Conservation (phyloP, 2,888 invertebrate species). For the Parnassius orleans region DNA sequence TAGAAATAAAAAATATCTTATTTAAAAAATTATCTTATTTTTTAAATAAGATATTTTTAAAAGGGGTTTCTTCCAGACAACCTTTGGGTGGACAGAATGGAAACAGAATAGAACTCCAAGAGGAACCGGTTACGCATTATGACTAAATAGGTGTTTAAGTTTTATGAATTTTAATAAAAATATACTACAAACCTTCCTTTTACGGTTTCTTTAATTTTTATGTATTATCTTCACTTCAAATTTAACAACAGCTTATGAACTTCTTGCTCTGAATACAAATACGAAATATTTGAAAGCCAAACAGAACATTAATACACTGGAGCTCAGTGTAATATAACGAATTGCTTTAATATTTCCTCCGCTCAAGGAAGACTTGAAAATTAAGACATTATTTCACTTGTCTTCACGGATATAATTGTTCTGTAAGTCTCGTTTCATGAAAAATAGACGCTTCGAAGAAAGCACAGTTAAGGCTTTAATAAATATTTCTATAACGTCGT, state of each 20-base stretch:
- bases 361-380: constrained; percentile 16
- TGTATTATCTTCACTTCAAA: no score
- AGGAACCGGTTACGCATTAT: no score
- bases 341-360: constrained; percentile 14
- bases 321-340: constrained; percentile 10
- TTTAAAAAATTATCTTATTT: no score
- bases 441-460: constrained; percentile 9
- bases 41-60: no score
- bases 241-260: constrained; percentile 7
- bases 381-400: constrained; percentile 21
- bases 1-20: no score
- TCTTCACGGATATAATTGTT: constrained; percentile 20
- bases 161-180: no score
- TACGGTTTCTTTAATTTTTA: no score
- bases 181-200: no score
- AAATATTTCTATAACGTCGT: constrained; percentile 1
- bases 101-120: no score
- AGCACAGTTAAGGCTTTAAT: neutral
- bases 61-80: no score
- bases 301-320: constrained; percentile 18
- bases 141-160: no score
- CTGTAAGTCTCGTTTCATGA: constrained; percentile 12
- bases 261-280: constrained; percentile 23
- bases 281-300: constrained; percentile 12
- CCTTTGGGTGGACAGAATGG: no score